Evolutionary conservation across 2,888 invertebrate species (phyloP), one percentile per base, ranked within the genome.

Genomic region (Biston betularia): DNA sequence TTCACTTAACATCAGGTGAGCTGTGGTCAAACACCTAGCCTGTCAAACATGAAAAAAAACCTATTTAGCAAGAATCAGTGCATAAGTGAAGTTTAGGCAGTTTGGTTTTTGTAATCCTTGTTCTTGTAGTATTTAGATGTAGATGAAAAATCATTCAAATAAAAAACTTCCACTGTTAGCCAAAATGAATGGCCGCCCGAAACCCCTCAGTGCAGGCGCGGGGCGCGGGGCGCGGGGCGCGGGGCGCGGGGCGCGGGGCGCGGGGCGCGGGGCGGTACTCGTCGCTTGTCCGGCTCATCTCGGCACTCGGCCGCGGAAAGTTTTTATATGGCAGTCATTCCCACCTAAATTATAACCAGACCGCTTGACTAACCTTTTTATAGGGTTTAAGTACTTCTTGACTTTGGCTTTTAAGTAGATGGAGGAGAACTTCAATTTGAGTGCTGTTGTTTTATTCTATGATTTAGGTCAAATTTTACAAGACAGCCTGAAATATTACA

Each of bases 121-220:
- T n/a, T n/a, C n/a, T n/a, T n/a, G n/a, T n/a, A n/a, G n/a, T n/a
- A n/a, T n/a, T n/a, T n/a, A n/a, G n/a, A 15, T 4, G 10, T 12
- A 38, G 38, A 38, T 8, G 38, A 49, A 49, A 4, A 0, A 6
- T 24, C 10, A 10, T 6, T 6, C 12, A 12, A n/a, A 33, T 11
- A 49, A 12, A 50, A 52, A 52, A 7, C 35, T 35, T 52, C 0
- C n/a, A 35, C 52, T 14, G 52, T 9, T 0, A 35, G 52, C 50
- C 48, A 12, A 49, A 52, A n/a, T 34, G n/a, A 52, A 52, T 52
- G 52, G n/a, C n/a, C 14, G 34, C 14, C 50, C 52, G 9, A 52
- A 35, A 52, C n/a, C 35, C 4, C n/a, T 35, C 52, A 34, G 14
- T 35, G 4, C 52, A 9, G n/a, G n/a, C n/a, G n/a, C n/a, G n/a